Conservation (phyloP, 2,113 vertebrate genomes). For the Thermophis baileyi region DNA sequence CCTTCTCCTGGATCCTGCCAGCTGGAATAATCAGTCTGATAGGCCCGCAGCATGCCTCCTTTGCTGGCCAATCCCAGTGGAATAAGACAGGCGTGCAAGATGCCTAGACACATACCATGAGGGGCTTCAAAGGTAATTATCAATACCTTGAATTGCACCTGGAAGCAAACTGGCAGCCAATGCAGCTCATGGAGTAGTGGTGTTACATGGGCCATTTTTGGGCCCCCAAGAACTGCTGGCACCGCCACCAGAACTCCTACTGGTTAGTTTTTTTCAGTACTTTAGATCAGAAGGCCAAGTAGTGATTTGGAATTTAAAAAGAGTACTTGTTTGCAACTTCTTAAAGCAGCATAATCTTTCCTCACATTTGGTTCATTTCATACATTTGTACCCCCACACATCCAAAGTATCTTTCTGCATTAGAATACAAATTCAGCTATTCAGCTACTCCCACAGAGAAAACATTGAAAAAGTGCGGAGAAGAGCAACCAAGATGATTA, state of each 20-base stretch:
- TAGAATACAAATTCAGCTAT: not conserved
- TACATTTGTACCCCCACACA: not conserved
- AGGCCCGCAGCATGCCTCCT: not conserved
- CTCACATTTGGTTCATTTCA: not conserved
- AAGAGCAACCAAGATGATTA: no score
- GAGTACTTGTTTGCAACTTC: not conserved
- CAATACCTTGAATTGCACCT: not conserved
- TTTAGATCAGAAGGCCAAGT: not conserved
- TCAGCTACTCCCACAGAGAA: not conserved
- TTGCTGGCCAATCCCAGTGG: not conserved
- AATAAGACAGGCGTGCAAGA: not conserved
- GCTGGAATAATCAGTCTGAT: not conserved
- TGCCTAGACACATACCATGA: not conserved
- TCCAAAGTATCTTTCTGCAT: not conserved
- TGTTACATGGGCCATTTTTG: not conserved
- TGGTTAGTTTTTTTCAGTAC: not conserved
- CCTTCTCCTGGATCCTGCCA: not conserved
- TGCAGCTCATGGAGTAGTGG: not conserved
- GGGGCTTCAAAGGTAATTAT: not conserved
- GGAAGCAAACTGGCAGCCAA: not conserved
- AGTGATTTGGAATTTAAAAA: not conserved
- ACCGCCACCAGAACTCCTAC: not conserved
- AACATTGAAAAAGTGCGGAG: not conserved
- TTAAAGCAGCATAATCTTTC: not conserved
- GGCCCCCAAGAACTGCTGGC: fast-evolving